Evolutionary conservation across 2,113 vertebrate species (phyloP).

Genomic region (Hippocampus barbouri): DNA sequence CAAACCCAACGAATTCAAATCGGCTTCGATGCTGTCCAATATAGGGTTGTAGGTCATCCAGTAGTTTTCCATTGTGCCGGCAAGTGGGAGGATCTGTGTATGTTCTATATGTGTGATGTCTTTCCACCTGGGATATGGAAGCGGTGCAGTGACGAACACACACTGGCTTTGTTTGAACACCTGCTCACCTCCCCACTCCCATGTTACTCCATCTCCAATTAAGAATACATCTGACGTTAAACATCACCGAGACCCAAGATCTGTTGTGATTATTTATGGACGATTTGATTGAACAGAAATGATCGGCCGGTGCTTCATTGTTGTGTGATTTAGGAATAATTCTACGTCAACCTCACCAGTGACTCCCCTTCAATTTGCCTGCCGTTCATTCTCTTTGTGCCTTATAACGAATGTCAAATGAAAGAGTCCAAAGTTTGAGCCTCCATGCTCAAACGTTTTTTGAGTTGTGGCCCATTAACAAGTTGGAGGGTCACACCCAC

Average conservation of each 20-base stretch:
- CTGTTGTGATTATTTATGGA: not conserved
- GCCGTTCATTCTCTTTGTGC: no score
- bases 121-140: conserved; percentile 52
- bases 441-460: no score
- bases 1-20: not conserved
- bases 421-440: no score
- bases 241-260: not conserved
- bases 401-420: no score
- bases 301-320: not conserved
- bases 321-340: not conserved
- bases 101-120: conserved; percentile 16
- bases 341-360: no score
- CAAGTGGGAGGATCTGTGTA: conserved; percentile 14
- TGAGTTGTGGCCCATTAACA: no score
- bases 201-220: conserved; percentile 33
- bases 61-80: conserved; percentile 39
- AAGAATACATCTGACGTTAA: not conserved
- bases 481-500: no score
- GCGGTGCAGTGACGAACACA: conserved; percentile 59
- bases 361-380: no score
- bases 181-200: conserved; percentile 63
- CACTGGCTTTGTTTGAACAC: conserved; percentile 74
- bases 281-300: not conserved
- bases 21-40: not conserved
- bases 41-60: not conserved